These are phyloP conservation scores for Ctenochaetus hawaiiensis DNA, from an alignment of 2,797 vertebrate species.

Conservation along the genomic window DNA sequence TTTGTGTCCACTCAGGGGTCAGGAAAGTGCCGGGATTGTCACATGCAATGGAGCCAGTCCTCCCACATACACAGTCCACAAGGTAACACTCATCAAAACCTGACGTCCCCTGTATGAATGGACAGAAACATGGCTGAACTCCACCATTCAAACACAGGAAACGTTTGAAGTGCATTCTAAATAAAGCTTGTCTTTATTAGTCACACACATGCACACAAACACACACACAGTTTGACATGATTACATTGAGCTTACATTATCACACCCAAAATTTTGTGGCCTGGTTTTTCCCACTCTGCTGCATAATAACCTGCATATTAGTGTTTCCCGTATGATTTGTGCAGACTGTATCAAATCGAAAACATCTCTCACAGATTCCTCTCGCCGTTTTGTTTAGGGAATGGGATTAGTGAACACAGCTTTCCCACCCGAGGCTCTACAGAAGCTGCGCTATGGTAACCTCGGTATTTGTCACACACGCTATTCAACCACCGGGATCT, in stretches of 20 bases:
- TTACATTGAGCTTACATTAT: not conserved
- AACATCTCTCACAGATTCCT: constrained; percentile 8
- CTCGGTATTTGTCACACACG: constrained; percentile 97
- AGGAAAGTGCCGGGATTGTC: constrained; percentile 97
- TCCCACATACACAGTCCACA: constrained; percentile 91
- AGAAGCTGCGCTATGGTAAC: constrained; percentile 93
- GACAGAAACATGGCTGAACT: not conserved
- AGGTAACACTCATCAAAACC: constrained; percentile 85
- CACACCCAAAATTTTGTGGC: not conserved
- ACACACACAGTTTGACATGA: too few species aligned
- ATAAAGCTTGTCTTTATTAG: not conserved
- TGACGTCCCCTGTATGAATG: not conserved
- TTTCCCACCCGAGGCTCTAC: constrained; percentile 92
- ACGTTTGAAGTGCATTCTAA: not conserved
- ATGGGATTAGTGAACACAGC: constrained; percentile 96
- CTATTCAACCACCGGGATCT: constrained; percentile 95
- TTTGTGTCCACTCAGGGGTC: constrained; percentile 87
- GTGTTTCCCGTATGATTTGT: not conserved
- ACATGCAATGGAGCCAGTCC: constrained; percentile 92
- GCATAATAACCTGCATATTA: not conserved
- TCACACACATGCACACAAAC: not conserved
- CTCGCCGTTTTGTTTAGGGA: constrained; percentile 83
- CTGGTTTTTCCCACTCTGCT: not conserved
- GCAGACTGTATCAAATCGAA: constrained; percentile 3
- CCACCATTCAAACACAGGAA: not conserved